Conservation (phyloP, 1,140 invertebrate species). For the Drosophila yakuba region DNA sequence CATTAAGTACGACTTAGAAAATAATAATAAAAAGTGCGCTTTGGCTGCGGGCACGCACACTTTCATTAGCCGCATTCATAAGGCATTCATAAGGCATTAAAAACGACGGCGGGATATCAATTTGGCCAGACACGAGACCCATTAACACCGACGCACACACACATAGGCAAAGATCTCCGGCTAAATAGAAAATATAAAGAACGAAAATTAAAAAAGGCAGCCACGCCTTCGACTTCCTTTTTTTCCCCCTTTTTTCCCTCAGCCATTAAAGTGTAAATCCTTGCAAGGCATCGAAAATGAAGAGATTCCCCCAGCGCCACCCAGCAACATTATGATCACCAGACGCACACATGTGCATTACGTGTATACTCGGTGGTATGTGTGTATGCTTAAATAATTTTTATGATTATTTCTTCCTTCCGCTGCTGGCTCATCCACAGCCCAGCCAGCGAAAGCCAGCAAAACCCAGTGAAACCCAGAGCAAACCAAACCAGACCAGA, state of each 20-base stretch:
- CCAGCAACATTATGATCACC: conserved; percentile 79
- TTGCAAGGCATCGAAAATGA: conserved; percentile 66
- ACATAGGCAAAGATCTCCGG: conserved; percentile 8
- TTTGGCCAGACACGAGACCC: conserved; percentile 42
- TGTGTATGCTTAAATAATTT: conserved; percentile 71
- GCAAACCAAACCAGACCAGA: conserved; percentile 21
- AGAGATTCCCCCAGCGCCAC: conserved; percentile 66
- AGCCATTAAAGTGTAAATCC: conserved; percentile 73
- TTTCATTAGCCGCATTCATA: conserved; percentile 73
- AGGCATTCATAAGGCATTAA: conserved; percentile 64
- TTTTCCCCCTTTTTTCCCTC: not conserved
- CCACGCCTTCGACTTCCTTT: conserved; percentile 17
- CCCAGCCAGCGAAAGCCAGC: conserved; percentile 18
- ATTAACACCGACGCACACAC: conserved; percentile 38
- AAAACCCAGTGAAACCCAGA: conserved; percentile 19
- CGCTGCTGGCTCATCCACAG: conserved; percentile 53
- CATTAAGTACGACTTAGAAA: conserved; percentile 69
- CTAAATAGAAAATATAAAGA: conserved; percentile 79
- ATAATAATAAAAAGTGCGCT: conserved; percentile 51
- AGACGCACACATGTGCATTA: conserved; percentile 35
- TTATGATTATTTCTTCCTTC: conserved; percentile 84
- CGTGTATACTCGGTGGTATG: not conserved
- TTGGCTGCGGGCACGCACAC: conserved; percentile 40
- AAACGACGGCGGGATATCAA: conserved; percentile 73
- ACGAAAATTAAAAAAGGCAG: conserved; percentile 75